Base-by-base conservation (phyloP, 92 coral and sea anemone genomes). In the Chrysogorgia sp. region DNA sequence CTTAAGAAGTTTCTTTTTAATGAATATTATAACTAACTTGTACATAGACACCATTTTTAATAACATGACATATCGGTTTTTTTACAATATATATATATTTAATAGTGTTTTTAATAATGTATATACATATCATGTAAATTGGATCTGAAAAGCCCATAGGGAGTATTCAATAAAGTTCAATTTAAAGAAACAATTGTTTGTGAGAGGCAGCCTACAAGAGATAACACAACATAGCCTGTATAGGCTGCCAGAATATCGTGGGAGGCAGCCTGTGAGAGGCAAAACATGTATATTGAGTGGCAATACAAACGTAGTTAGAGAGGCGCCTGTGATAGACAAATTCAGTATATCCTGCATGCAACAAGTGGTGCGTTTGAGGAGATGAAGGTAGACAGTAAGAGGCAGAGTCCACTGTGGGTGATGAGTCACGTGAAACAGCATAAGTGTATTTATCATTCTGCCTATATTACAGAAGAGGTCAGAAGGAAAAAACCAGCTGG, bases 261-360 rank as follows among this genome's bases (percentile, higher is more conserved):
- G 52, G 67, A 61, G 80, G 30, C 76, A 47, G 23, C n/a, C n/a
- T n/a, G n/a, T n/a, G n/a, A 56, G 62, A 56, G 62, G 62, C 60
- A 3, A 53, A 6, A 19, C 19, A 13, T 22, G 15, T 17, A 17
- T 48, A 22, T 17, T 4, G 62, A 56, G 62, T 12, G 24, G 62
- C 43, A 5, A 37, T 4, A 37, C 5, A 5, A 37, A 4, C 6
- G 12, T 12, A 37, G 43, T 12, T 12, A 4, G 43, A 5, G 12
- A 37, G 12, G 12, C 5, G 30, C 62, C 62, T 56, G 62, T 56
- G 62, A 56, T 17, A 56, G 62, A 23, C 30, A 12, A 23, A 17
- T 10, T 12, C 5, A 37, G 5, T 5, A 37, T 4, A 37, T 12
- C 62, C 23, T 22, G 24, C 30, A 10, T 12, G 62, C 9, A 10